Evolutionary conservation across 2,113 vertebrate genomes (phyloP), one percentile per base, ranked within the genome.

Genomic region (Etia nguti): DNA sequence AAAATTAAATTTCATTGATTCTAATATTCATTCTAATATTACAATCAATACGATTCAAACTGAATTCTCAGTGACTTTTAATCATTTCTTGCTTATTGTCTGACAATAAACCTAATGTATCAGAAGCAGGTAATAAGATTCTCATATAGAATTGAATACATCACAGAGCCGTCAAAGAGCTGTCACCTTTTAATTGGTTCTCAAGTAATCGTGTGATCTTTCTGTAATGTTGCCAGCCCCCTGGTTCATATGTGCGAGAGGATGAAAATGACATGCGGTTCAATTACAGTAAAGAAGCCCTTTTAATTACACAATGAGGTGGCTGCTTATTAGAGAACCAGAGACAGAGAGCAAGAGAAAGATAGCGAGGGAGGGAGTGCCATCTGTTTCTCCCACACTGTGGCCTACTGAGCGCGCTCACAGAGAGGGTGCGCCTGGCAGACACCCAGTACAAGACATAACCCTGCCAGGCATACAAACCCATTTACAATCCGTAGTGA

Each of bases 321-420:
- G 81, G 84, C 86, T 75, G 85, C 84, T 93, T 88, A 83, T 56
- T 73, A 54, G 87, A 89, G 79, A 89, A 86, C 65, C 90, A 92
- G 50, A 29, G 54, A 79, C 31, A 22, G 83, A 88, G 59, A 77
- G 82, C 79, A 54, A 70, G 89, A 92, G 75, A 86, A 18, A 83
- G 80, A 81, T 31, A 57, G 91, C 60, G 86, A 89, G 86, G 6
- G 86, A 87, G 92, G 52, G 82, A 89, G 82, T 56, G 91, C 95
- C 95, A 96, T 96, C 96, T 96, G 95, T 94, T 93, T 95, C 86
- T 91, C 86, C 75, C 90, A 91, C 85, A 80, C 88, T 90, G 91
- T 91, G 90, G 87, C 92, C 92, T 89, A 93, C 88, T 90, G 94
- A 93, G 90, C 88, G 56, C 10, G 88, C 86, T 94, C 94, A 81